Evolutionary conservation across 2,113 vertebrate species (phyloP), one percentile per base, ranked within the genome.

Genomic region (Ifrita kowaldi): DNA sequence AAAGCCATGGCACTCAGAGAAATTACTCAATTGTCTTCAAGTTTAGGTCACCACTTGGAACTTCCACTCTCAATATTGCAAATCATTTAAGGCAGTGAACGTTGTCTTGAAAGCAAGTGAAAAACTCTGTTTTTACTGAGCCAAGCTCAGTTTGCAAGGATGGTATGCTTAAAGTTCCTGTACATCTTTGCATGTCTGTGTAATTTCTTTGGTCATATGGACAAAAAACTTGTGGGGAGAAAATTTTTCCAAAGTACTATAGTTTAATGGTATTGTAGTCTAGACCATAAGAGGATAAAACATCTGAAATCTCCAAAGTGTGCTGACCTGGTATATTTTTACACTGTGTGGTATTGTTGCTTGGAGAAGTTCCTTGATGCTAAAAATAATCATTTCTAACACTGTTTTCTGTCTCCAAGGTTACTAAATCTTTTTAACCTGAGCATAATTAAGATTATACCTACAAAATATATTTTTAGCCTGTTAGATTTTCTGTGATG

Each of bases 381-480:
- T 97, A 96, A 96, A 96, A 95, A 96, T 97, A 96, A 83, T 33
- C 0, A 60, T 82, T 96, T 94, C 92, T 93, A 49, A 52, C 75
- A 41, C 64, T 93, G 90, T 95, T 95, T 96, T 94, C 67, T 37
- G 92, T 93, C 95, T 96, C 90, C 94, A 95, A 93, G 95, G 92
- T 92, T 96, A 95, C 95, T 12, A 88, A 92, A 77, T 92, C 93
- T 90, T 95, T 93, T 73, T 46, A 92, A 94, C 68, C 71, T 80
- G 63, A 81, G 77, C n/a, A 62, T 86, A 93, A 93, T 90, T 92
- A 85, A 42, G 68, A 88, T 86, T 50, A 76, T 93, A 96, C 82
- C 90, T 95, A 94, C 37, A 35, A 57, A 46, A 65, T 73, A 17
- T 92, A 88, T 92, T 93, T 94, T 97, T 94, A 94, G 63, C 41